Evolutionary conservation across 2,888 invertebrate genomes (phyloP).

Genomic region (Leptinotarsa rubiginosa): DNA sequence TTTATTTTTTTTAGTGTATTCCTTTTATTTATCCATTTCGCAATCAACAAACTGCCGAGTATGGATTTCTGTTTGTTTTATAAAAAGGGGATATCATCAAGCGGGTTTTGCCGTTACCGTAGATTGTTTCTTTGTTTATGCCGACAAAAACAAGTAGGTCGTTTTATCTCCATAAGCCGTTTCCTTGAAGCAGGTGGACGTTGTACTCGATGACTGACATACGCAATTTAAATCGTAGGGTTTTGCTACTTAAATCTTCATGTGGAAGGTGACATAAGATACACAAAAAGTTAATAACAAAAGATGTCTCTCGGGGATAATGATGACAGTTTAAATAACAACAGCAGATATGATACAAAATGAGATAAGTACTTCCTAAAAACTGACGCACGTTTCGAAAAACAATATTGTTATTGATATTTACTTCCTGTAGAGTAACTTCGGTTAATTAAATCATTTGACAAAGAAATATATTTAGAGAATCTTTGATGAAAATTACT

Average conservation of each 20-base stretch:
- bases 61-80: neutral
- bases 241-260: slow-evolving; percentile 35
- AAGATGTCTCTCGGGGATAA: neutral
- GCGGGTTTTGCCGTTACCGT: slow-evolving; percentile 6
- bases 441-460: too few relatives aligned
- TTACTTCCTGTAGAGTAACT: too few relatives aligned
- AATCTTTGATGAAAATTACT: too few relatives aligned
- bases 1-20: too few relatives aligned
- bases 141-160: slow-evolving; percentile 16
- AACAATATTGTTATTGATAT: too few relatives aligned
- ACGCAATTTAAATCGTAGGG: slow-evolving; percentile 33
- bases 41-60: slow-evolving; percentile 8
- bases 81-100: slow-evolving; percentile 1
- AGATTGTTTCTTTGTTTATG: slow-evolving; percentile 18
- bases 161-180: slow-evolving; percentile 23
- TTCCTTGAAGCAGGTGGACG: slow-evolving; percentile 26
- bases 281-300: neutral
- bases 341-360: neutral
- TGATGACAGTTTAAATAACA: neutral
- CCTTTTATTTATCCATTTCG: neutral
- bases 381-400: neutral
- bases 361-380: neutral
- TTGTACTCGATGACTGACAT: slow-evolving; percentile 21
- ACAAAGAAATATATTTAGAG: too few relatives aligned
- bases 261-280: slow-evolving; percentile 32